Percentiles rank a stretch among this genome's conserved stretches.
phyloP scores from a whole-genome alignment of 1,140 invertebrate species.

The Cheumatopsyche charites region DNA sequence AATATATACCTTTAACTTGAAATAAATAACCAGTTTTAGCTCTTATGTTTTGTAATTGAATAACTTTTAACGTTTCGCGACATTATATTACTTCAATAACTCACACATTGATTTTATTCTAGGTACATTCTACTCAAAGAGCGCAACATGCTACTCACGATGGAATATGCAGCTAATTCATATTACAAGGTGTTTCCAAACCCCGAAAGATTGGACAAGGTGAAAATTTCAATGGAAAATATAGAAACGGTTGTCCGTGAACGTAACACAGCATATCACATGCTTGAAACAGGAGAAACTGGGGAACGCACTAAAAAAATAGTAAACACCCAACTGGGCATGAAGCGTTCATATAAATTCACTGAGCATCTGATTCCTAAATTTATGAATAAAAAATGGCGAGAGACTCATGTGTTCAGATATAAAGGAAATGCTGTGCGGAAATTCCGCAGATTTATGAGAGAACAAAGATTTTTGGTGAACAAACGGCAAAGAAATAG shows the following conservation, averaged over 20 bases:
- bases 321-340: constrained; percentile 66
- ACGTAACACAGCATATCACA: constrained; percentile 88
- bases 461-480: constrained; percentile 67
- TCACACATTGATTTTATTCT: no score
- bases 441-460: constrained; percentile 69
- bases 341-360: constrained; percentile 58
- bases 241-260: constrained; percentile 90
- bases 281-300: constrained; percentile 87
- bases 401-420: constrained; percentile 57
- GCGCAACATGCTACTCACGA: constrained; percentile 95
- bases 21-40: no score
- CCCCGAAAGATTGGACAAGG: constrained; percentile 95
- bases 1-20: no score
- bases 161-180: constrained; percentile 84
- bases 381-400: constrained; percentile 67
- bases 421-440: constrained; percentile 63
- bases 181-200: constrained; percentile 82
- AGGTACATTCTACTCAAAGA: constrained; percentile 91
- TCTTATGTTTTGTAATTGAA: no score
- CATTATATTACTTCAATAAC: no score
- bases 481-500: constrained; percentile 65
- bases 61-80: no score
- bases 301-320: constrained; percentile 74
- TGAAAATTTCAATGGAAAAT: constrained; percentile 95
- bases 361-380: constrained; percentile 60